A percentile compares a stretch with the other conserved stretches of the same genome.
phyloP scores from a whole-genome alignment of 2,113 vertebrate species.

The Platysteira castanea region DNA sequence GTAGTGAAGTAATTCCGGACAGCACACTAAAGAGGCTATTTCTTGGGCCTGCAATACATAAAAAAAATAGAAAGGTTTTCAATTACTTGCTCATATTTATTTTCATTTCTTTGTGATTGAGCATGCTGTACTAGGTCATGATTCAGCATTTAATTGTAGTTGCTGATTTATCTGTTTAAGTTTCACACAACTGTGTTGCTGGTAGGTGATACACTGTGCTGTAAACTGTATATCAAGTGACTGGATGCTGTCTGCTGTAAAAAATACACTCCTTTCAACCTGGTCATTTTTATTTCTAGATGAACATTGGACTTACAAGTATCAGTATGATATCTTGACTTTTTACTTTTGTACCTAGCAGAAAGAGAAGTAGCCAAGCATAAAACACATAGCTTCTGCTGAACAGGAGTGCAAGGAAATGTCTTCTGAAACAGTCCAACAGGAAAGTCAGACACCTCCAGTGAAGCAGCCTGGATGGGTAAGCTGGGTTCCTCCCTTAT shows the following conservation, averaged over 20 bases:
- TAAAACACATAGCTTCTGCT: background rate
- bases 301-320: background rate
- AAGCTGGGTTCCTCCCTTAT: background rate
- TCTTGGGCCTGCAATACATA: background rate
- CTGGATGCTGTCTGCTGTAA: background rate
- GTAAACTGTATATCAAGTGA: background rate
- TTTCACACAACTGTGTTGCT: background rate
- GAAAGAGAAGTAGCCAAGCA: background rate
- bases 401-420: background rate
- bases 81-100: background rate
- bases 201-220: background rate
- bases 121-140: background rate
- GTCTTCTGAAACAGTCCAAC: background rate
- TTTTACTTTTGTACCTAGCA: background rate
- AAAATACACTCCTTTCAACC: background rate
- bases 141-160: background rate
- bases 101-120: background rate
- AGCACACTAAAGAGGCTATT: background rate
- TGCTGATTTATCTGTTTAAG: background rate
- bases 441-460: background rate
- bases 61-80: background rate
- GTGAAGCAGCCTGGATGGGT: background rate
- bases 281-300: background rate
- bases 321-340: background rate
- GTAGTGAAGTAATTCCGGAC: background rate